A percentile compares a stretch with the other conserved stretches of the same genome.
phyloP scores from a whole-genome alignment of 2,888 invertebrate species.

The Allacma fusca region DNA sequence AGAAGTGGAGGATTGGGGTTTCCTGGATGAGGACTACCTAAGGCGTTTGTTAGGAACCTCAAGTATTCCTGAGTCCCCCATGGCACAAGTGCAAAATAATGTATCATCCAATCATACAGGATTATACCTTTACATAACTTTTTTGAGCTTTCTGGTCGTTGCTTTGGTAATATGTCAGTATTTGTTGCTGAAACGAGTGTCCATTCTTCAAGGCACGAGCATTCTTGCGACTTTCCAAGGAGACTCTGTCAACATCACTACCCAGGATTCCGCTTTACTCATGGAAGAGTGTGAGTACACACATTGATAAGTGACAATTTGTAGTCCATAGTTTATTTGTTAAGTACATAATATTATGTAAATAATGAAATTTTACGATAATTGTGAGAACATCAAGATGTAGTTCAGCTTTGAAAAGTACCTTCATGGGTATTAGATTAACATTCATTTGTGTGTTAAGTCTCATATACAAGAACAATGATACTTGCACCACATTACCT shows the following conservation, averaged over 20 bases:
- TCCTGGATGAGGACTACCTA: neutral
- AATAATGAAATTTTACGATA: no score
- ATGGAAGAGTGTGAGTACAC: neutral
- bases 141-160: neutral
- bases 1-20: neutral
- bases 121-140: neutral
- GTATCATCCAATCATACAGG: neutral
- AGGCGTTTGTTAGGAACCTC: neutral
- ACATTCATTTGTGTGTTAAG: no score
- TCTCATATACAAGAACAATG: no score
- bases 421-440: no score
- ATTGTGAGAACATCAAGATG: no score
- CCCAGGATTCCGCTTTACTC: neutral
- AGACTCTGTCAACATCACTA: neutral
- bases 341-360: no score
- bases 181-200: neutral
- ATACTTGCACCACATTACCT: no score
- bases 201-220: neutral
- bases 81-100: no score
- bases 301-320: no score
- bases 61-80: neutral
- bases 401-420: no score
- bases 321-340: no score
- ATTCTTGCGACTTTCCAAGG: neutral
- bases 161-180: neutral